phyloP scores from a whole-genome alignment of 2,113 vertebrate genomes.

The Dromas ardeola region DNA sequence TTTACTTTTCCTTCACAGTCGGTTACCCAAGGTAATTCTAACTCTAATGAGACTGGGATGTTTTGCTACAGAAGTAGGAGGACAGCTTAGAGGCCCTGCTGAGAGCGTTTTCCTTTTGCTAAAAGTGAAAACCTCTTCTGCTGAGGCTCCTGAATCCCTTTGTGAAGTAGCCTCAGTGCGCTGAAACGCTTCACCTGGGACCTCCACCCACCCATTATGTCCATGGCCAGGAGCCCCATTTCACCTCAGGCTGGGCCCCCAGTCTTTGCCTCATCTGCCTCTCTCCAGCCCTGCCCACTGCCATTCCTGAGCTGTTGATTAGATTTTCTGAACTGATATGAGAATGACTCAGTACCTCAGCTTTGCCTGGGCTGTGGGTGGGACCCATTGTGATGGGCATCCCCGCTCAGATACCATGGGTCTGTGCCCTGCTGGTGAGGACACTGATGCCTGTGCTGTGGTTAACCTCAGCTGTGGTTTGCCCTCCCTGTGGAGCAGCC shows the following conservation, averaged over 20 bases:
- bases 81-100: background rate
- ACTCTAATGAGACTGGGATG: conserved; percentile 26
- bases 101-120: background rate
- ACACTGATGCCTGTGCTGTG: background rate
- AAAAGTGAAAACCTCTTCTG: background rate
- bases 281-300: background rate
- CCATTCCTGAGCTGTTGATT: background rate
- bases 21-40: conserved; percentile 57
- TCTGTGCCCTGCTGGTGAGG: background rate
- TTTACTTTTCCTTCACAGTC: conserved; percentile 65
- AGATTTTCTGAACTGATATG: background rate
- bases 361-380: background rate
- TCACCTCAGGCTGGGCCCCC: background rate
- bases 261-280: background rate
- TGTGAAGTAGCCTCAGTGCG: background rate
- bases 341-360: background rate
- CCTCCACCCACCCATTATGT: accelerated
- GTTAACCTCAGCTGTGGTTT: background rate
- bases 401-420: background rate
- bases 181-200: background rate
- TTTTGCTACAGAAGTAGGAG: conserved; percentile 6
- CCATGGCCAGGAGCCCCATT: background rate
- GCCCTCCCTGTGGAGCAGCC: background rate
- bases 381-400: background rate
- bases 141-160: background rate